phyloP scores from a whole-genome alignment of 2,113 vertebrate genomes.

The Numenius arquata region DNA sequence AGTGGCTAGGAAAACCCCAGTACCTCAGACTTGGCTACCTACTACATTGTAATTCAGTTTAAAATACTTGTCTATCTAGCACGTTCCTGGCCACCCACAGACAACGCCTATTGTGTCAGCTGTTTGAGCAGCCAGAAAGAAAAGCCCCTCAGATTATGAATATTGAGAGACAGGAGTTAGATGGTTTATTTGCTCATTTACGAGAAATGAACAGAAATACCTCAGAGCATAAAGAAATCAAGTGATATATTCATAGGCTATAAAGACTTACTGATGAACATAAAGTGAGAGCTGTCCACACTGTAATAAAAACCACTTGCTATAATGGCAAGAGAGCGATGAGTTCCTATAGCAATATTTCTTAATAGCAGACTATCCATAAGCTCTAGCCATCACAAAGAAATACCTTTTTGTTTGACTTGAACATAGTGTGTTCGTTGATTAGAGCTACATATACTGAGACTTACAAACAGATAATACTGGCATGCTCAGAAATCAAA shows the following conservation, averaged over 20 bases:
- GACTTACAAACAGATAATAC: not conserved
- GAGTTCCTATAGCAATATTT: not conserved
- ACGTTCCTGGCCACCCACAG: not conserved
- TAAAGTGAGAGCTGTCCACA: not conserved
- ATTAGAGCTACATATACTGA: not conserved
- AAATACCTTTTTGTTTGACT: not conserved
- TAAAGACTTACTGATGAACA: not conserved
- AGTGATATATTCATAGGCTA: not conserved
- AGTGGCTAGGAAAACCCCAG: not conserved
- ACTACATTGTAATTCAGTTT: not conserved
- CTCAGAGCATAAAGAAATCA: not conserved
- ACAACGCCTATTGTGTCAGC: not conserved
- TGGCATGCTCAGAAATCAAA: not conserved
- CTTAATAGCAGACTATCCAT: not conserved
- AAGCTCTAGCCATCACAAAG: not conserved
- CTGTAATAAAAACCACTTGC: not conserved
- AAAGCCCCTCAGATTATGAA: not conserved
- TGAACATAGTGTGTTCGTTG: not conserved
- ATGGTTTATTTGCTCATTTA: not conserved
- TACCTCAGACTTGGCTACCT: not conserved
- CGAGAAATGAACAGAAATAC: not conserved
- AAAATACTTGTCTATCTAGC: not conserved
- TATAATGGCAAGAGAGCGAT: not conserved
- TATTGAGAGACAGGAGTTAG: not conserved
- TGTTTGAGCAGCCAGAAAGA: not conserved